Evolutionary conservation across 2,888 invertebrate species (phyloP).

Genomic region (Blera fallax): DNA sequence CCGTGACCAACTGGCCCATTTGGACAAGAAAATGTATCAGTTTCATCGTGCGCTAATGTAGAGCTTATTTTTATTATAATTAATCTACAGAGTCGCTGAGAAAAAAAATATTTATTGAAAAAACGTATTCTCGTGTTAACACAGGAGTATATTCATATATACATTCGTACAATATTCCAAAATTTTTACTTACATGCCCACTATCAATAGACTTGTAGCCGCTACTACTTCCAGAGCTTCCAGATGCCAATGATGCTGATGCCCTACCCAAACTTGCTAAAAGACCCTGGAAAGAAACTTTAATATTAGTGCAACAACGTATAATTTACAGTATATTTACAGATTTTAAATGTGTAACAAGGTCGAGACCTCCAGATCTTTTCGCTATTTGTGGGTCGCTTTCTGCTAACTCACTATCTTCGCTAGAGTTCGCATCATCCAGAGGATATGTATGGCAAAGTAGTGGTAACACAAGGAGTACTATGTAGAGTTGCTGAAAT

Average conservation of each 20-base stretch:
- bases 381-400: constrained; percentile 78
- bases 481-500: constrained; percentile 74
- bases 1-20: too few relatives aligned
- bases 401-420: constrained; percentile 78
- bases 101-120: too few relatives aligned
- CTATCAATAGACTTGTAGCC: constrained; percentile 71
- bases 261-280: constrained; percentile 80
- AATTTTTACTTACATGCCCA: constrained; percentile 53
- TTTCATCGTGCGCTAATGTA: too few relatives aligned
- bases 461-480: constrained; percentile 76
- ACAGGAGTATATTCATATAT: too few relatives aligned
- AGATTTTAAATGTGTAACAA: constrained; percentile 79
- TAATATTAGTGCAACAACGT: neutral
- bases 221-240: constrained; percentile 80
- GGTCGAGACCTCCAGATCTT: constrained; percentile 80
- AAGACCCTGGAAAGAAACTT: constrained; percentile 75
- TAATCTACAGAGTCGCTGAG: too few relatives aligned
- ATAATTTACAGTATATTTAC: constrained; percentile 45
- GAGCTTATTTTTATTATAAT: too few relatives aligned
- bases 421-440: constrained; percentile 75
- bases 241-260: constrained; percentile 81
- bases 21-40: too few relatives aligned
- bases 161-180: too few relatives aligned
- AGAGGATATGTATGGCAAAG: constrained; percentile 77
- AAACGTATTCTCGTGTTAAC: too few relatives aligned